Conservation (phyloP, 2,888 invertebrate genomes). For the Heliconius aoede region DNA sequence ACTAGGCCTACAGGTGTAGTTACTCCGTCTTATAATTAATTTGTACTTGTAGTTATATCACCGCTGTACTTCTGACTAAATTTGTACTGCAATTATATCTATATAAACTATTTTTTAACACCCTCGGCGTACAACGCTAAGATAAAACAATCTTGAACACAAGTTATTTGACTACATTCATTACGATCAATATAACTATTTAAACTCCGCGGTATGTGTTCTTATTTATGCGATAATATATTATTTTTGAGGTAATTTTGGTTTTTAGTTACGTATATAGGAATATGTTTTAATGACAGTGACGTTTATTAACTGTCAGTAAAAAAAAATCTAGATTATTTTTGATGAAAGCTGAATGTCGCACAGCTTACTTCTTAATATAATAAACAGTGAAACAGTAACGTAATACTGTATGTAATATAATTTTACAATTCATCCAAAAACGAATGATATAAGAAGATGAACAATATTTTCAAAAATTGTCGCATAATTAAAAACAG, state of each 20-base stretch:
- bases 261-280: background rate
- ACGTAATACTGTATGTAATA: too few relatives aligned
- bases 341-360: too few relatives aligned
- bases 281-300: slow-evolving; percentile 5
- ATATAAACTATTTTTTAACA: slow-evolving; percentile 54
- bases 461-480: slow-evolving; percentile 15
- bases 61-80: slow-evolving; percentile 71
- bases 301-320: slow-evolving; percentile 15
- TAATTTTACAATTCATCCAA: too few relatives aligned
- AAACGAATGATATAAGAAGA: too few relatives aligned
- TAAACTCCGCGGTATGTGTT: slow-evolving; percentile 54
- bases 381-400: too few relatives aligned
- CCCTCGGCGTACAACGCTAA: slow-evolving; percentile 74
- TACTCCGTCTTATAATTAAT: slow-evolving; percentile 76
- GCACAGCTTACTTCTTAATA: too few relatives aligned
- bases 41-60: slow-evolving; percentile 77
- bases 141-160: slow-evolving; percentile 72
- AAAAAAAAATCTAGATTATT: too few relatives aligned
- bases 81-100: slow-evolving; percentile 69
- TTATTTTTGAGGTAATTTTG: background rate
- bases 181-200: slow-evolving; percentile 55
- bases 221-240: slow-evolving; percentile 1
- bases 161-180: slow-evolving; percentile 78
- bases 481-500: slow-evolving; percentile 4
- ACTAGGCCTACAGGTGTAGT: slow-evolving; percentile 59